phyloP scores from a whole-genome alignment of 2,888 invertebrate species.

The Xanthia togata region DNA sequence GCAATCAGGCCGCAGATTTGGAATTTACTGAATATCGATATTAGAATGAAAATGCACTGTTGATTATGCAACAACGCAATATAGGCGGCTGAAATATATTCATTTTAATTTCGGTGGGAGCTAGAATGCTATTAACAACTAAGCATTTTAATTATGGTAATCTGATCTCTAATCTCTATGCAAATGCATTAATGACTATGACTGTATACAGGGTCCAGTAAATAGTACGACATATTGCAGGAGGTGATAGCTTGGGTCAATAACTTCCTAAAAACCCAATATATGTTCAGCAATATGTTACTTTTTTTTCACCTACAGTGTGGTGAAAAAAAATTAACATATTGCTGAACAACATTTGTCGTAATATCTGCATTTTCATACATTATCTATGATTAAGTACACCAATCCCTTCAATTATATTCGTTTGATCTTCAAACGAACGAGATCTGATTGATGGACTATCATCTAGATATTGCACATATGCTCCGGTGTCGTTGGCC shows the following conservation, averaged over 20 bases:
- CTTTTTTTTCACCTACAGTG: no score
- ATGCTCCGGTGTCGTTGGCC: constrained; percentile 17
- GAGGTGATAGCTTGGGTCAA: no score
- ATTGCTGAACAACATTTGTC: no score
- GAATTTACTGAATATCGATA: constrained; percentile 19
- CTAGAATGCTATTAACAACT: constrained; percentile 22
- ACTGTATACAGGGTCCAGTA: no score
- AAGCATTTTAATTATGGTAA: constrained; percentile 31
- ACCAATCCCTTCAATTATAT: not conserved
- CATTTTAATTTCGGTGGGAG: constrained; percentile 10
- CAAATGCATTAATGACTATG: not conserved
- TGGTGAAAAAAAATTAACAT: no score
- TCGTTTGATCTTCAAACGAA: constrained; percentile 18
- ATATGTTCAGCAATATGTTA: no score
- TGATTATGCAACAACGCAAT: constrained; percentile 7
- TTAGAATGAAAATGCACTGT: constrained; percentile 18
- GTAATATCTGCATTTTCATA: no score
- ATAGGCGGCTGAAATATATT: constrained; percentile 15
- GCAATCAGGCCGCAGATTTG: not conserved
- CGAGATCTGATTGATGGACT: constrained; percentile 11
- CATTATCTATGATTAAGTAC: not conserved
- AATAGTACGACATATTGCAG: no score
- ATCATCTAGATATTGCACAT: constrained; percentile 27
- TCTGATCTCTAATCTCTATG: constrained; percentile 10
- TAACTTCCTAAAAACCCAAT: no score